Conservation (phyloP, 2,797 vertebrate species). For the Ctenosaura bakeri region DNA sequence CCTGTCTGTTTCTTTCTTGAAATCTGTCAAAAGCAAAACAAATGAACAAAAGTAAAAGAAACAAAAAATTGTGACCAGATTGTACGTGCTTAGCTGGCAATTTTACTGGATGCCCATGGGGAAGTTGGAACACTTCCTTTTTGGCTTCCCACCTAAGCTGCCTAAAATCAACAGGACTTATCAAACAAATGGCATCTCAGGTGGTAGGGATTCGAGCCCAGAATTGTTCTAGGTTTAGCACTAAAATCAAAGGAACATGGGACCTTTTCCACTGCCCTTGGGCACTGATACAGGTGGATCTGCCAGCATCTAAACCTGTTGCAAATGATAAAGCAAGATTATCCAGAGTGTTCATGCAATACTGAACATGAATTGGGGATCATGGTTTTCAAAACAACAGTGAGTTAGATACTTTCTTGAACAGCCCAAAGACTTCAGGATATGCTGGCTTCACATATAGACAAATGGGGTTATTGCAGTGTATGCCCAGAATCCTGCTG, state of each 20-base stretch:
- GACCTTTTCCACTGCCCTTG: not conserved
- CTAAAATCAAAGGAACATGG: not conserved
- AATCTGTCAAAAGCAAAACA: not conserved
- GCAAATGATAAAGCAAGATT: constrained; percentile 12
- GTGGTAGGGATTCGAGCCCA: not conserved
- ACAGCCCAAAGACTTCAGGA: not conserved
- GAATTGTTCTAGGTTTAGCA: not conserved
- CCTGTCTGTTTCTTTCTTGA: not conserved
- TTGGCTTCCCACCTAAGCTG: not conserved
- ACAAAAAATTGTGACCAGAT: not conserved
- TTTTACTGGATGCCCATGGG: not conserved
- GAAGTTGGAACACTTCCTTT: not conserved
- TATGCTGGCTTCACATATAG: not conserved
- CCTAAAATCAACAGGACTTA: not conserved
- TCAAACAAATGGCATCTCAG: too few species aligned
- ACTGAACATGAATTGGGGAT: not conserved
- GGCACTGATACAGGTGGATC: not conserved
- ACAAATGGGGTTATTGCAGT: not conserved
- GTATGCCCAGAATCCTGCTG: too few species aligned
- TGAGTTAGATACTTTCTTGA: not conserved
- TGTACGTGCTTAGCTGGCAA: too few species aligned
- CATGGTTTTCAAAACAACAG: not conserved
- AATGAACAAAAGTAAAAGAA: not conserved
- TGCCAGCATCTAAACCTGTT: constrained; percentile 1
- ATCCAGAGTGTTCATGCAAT: not conserved